Evolutionary conservation across 1,140 invertebrate genomes (phyloP), one percentile per base, ranked within the genome.

Genomic region (Drosophila chauvacae): DNA sequence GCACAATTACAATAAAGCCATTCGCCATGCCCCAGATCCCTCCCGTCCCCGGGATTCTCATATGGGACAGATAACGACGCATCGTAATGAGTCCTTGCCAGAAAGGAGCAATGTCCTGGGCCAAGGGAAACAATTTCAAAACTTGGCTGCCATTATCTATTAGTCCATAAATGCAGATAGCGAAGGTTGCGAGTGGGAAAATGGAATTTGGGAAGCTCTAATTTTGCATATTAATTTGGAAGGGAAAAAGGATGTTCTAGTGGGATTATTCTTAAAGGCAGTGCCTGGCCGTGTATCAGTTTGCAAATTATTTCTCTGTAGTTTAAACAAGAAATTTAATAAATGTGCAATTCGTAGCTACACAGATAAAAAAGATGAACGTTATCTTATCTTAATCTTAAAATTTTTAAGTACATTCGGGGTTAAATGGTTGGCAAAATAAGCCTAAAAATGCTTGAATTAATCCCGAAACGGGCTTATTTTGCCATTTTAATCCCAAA

Each of bases 1-100:
- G 66, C 77, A 74, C 82, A 88, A 91, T 91, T 91, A 87, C 80
- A 86, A 91, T 91, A 83, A 91, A 91, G 77, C 86, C 90, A 91
- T 91, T 91, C 79, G 75, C 47, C 68, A 91, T 72, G 90, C 69
- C 44, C 20, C 35, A 11, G 9, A 56, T 26, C 35, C 47, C n/a
- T 23, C 9, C 42, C 35, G 23, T 45, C 4, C 16, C 6, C 20
- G 37, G 50, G 44, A 48, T 87, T 84, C 80, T 90, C 85, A 88
- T 90, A 80, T 87, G 84, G 84, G 84, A 87, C 85, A 87, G 79
- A 88, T 87, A 87, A 88, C 84, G 62, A 72, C 50, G 61, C 57
- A 59, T 41, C 75, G 64, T 77, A 85, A 85, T 85, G 84, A 85
- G 74, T 77, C 51, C 73, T 55, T 30, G 51, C 13, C 10, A 48